Evolutionary conservation across 1,140 invertebrate genomes (phyloP).

Genomic region (Triops longicaudatus): DNA sequence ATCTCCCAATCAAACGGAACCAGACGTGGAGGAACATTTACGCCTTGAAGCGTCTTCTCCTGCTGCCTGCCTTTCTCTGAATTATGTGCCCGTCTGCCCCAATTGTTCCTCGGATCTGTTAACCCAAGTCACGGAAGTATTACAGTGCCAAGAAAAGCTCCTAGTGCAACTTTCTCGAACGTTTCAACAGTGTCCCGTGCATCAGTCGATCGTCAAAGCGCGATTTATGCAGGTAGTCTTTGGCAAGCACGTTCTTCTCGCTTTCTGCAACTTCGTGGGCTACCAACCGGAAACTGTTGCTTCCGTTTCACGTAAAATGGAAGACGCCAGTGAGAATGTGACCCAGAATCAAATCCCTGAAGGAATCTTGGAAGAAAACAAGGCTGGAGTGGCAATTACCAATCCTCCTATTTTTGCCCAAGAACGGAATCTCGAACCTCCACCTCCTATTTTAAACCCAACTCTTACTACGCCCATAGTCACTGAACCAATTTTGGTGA

Average conservation of each 20-base stretch:
- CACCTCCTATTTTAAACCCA: background rate
- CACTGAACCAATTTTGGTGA: background rate
- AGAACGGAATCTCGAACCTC: background rate
- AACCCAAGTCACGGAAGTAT: background rate
- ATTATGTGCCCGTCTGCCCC: background rate
- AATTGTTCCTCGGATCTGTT: background rate
- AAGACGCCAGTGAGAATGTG: background rate
- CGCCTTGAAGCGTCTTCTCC: background rate
- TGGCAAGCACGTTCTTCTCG: slow-evolving; percentile 1
- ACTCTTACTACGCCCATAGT: background rate
- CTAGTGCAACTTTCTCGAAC: background rate
- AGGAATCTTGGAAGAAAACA: background rate
- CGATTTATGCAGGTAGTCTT: background rate
- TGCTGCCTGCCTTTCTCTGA: background rate
- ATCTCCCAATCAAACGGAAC: background rate
- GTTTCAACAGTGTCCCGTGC: background rate
- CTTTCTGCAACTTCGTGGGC: slow-evolving; percentile 1
- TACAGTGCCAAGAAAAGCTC: background rate
- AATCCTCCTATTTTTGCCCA: background rate
- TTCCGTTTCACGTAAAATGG: background rate
- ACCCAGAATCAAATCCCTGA: background rate
- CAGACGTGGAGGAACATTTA: background rate
- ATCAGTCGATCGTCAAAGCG: background rate
- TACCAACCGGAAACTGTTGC: background rate
- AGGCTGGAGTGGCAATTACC: background rate